Evolutionary conservation across 2,888 invertebrate genomes (phyloP), one percentile per base, ranked within the genome.

Genomic region (Busseola fusca): DNA sequence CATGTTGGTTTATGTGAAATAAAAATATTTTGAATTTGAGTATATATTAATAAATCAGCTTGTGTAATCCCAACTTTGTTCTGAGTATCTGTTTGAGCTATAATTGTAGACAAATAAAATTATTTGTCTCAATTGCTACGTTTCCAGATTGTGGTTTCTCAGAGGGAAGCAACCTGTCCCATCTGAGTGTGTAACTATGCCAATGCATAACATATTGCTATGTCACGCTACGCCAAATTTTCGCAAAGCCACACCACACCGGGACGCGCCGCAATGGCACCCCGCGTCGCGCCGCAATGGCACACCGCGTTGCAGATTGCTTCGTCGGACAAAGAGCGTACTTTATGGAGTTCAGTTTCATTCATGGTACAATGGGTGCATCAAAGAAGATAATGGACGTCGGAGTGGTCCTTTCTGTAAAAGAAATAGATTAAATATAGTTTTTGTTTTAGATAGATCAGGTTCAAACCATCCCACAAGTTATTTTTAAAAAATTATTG

Each of bases 381-480:
- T 64, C 54, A 74, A 45, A 59, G 64, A 63, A 56, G 74, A 59
- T 79, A 78, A 78, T 79, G 64, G 80, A 64, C 18, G 30, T 45
- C 25, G 30, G 52, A 78, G 74, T 45, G 64, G 14, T 64, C 14
- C 10, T 30, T 14, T 57, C 58, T 54, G 21, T 25, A 50, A 62
- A 37, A 42, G 12, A 62, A 60, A 45, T 42, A 1, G 16, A 18
- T 59, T 27, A 16, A 25, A n/a, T 27, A 45, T 37, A 21, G 14
- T 54, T 72, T n/a, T 37, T 6, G 3, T 72, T 9, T 18, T 1
- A 18, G 42, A 9, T 34, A 9, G 48, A 37, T 27, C 6, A n/a
- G 25, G n/a, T 40, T 63, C 6, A 40, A 27, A 40, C 0, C 9
- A 16, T 34, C 21, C 25, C 16, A 40, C 0, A 30, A 42, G 4